Evolutionary conservation across 1,140 invertebrate species (phyloP), one percentile per base, ranked within the genome.

Genomic region (Uloborus diversus): DNA sequence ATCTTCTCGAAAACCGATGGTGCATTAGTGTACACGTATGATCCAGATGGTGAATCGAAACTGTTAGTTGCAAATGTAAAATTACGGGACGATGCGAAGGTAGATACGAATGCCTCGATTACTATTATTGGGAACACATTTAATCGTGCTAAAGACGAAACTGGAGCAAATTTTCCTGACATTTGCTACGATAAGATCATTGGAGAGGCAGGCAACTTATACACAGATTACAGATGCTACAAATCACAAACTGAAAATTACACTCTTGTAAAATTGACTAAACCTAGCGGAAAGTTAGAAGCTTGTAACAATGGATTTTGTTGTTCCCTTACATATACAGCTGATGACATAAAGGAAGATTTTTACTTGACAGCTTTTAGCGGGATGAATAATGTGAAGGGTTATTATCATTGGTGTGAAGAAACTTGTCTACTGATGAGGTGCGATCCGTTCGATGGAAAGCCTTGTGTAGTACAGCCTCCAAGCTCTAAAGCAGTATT

Each of bases 221-320:
- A 25, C 37, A 20, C 4, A 7, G 78, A 80, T 3, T 80, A 70
- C 28, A 80, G 66, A 37, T 80, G 47, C 23, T 51, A 13, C 5
- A 62, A 73, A 28, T 25, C 17, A 0, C 30, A 69, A 11, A 28
- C 57, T 0, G 33, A 59, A 30, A 80, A 73, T 9, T 66, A 75
- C 28, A 57, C 78, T 37, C n/a, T 73, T 17, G 27, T 42, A 1
- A 78, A 81, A 76, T 28, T 73, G 0, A 17, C 56, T 53, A 37
- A 56, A 1, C n/a, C 56, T 9, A 17, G 20, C 23, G 61, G 42
- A 23, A 23, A 66, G 37, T 3, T 79, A 9, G 37, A 75, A 42
- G 23, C 62, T 3, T 83, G 82, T 23, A 30, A 61, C 57, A 66
- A 75, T 42, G 81, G 47, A 2, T 68, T 83, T 32, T 82, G 82